Evolutionary conservation across 2,113 vertebrate genomes (phyloP).

Genomic region (Carassius gibelio): DNA sequence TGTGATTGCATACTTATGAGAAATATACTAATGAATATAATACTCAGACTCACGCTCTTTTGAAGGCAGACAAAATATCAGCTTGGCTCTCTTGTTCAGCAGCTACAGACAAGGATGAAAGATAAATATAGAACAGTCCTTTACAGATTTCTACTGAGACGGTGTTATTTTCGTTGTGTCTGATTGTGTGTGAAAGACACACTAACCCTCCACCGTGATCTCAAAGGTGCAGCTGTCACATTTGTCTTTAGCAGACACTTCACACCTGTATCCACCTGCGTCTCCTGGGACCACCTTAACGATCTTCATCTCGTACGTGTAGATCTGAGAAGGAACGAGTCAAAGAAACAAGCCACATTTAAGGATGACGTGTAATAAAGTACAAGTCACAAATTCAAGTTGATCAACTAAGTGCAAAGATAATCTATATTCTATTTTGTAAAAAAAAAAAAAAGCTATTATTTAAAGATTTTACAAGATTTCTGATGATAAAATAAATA

Average conservation of each 20-base stretch:
- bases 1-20: too few relatives aligned
- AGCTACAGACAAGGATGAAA: constrained; percentile 68
- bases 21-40: too few relatives aligned
- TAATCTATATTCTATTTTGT: too few relatives aligned
- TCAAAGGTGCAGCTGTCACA: constrained; percentile 86
- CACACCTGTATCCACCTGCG: constrained; percentile 84
- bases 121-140: constrained; percentile 17
- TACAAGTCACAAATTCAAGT: too few relatives aligned
- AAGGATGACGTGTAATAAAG: too few relatives aligned
- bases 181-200: neutral
- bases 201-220: constrained; percentile 81
- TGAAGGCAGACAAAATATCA: constrained; percentile 82
- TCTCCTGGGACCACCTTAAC: constrained; percentile 77
- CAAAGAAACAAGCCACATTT: neutral
- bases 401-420: too few relatives aligned
- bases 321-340: constrained; percentile 74
- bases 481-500: too few relatives aligned
- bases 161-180: neutral
- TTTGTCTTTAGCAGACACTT: constrained; percentile 84
- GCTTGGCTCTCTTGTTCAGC: constrained; percentile 62
- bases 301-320: constrained; percentile 83
- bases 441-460: too few relatives aligned
- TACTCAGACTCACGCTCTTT: constrained; percentile 75
- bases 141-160: too few relatives aligned
- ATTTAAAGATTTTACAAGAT: too few relatives aligned